Percentiles rank a stretch among this genome's conserved stretches.
Evolutionary conservation across 2,888 invertebrate species (phyloP).

Genomic region (Ophioninae sp.): DNA sequence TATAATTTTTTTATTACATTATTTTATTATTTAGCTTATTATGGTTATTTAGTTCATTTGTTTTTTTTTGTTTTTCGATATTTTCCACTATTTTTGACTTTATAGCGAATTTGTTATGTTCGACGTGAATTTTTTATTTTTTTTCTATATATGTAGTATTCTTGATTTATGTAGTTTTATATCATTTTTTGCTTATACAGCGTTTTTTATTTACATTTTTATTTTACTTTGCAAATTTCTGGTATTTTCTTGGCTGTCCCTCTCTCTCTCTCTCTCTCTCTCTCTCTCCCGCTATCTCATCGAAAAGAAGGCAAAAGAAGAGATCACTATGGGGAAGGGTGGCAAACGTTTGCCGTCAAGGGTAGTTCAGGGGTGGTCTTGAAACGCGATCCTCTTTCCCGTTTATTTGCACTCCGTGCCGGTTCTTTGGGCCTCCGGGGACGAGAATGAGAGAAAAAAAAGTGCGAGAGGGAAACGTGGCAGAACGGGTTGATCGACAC

Average conservation of each 20-base stretch:
- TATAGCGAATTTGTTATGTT: too few relatives aligned
- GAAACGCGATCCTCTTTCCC: slow-evolving; percentile 69
- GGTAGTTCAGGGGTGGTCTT: slow-evolving; percentile 66
- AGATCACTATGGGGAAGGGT: slow-evolving; percentile 62
- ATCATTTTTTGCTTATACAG: too few relatives aligned
- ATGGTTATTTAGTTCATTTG: too few relatives aligned
- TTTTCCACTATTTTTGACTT: too few relatives aligned
- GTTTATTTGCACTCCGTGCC: slow-evolving; percentile 63
- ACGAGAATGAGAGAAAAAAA: slow-evolving; percentile 49
- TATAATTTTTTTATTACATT: too few relatives aligned
- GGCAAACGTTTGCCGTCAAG: slow-evolving; percentile 68
- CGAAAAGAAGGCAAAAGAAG: slow-evolving; percentile 64
- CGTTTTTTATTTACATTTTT: too few relatives aligned
- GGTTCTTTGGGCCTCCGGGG: slow-evolving; percentile 55
- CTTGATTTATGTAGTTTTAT: too few relatives aligned
- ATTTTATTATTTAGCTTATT: too few relatives aligned
- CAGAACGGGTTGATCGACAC: slow-evolving; percentile 39
- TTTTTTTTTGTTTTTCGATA: too few relatives aligned
- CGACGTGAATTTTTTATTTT: too few relatives aligned
- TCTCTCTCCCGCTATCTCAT: slow-evolving; percentile 45
- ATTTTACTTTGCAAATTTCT: too few relatives aligned
- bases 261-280: slow-evolving; percentile 36
- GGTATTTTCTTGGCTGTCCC: neutral
- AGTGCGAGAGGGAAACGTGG: slow-evolving; percentile 37
- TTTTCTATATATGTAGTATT: too few relatives aligned